Evolutionary conservation across 2,797 vertebrate genomes (phyloP).

Genomic region (Phataginus tetradactyla): DNA sequence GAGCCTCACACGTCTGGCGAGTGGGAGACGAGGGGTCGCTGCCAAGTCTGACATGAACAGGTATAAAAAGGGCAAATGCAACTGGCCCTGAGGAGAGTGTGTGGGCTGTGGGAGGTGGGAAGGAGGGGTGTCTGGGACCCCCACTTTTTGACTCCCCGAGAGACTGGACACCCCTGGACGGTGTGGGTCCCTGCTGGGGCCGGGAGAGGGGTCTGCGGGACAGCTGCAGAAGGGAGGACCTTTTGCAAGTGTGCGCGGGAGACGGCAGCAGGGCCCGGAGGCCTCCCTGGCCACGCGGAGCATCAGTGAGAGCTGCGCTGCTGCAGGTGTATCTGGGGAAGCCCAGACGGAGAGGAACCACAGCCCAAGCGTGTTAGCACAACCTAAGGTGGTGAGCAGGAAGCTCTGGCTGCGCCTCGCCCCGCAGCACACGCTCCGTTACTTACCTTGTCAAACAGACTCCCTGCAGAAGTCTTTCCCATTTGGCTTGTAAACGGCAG

Average conservation of each 20-base stretch:
- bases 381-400: fast-evolving
- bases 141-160: fast-evolving
- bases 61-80: neutral
- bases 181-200: no score
- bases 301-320: fast-evolving
- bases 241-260: neutral
- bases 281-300: fast-evolving
- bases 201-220: fast-evolving
- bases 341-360: neutral
- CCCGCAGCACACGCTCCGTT: fast-evolving
- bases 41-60: fast-evolving
- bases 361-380: neutral
- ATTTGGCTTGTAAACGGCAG: constrained; percentile 8
- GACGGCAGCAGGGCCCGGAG: fast-evolving
- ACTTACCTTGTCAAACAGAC: neutral
- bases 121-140: neutral
- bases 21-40: fast-evolving
- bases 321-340: neutral
- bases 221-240: no score
- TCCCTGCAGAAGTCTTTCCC: neutral
- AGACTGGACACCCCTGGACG: neutral
- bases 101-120: neutral
- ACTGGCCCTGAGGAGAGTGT: fast-evolving
- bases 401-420: neutral
- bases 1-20: fast-evolving